Conservation (phyloP, 2,113 vertebrate genomes). For the Smithornis capensis region DNA sequence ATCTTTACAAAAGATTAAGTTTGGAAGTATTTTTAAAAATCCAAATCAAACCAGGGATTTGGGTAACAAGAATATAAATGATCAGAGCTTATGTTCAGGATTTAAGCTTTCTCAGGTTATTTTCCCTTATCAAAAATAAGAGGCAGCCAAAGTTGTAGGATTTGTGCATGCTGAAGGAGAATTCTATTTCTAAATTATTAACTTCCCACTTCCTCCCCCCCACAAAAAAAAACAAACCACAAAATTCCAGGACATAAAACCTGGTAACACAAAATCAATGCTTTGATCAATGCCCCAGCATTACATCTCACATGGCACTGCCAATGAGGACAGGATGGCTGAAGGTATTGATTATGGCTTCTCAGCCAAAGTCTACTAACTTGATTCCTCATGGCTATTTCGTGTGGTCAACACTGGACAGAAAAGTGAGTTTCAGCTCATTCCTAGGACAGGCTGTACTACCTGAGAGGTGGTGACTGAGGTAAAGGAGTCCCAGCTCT, state of each 20-base stretch:
- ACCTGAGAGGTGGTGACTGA: not conserved
- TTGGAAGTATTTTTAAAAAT: not conserved
- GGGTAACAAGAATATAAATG: not conserved
- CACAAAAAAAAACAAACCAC: not conserved
- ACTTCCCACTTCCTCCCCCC: fast-evolving
- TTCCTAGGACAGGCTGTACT: not conserved
- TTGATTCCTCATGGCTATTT: fast-evolving
- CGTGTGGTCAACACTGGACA: not conserved
- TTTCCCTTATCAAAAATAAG: not conserved
- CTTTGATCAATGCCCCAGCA: not conserved
- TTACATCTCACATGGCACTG: not conserved
- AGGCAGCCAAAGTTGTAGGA: not conserved
- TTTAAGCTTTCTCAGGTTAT: not conserved
- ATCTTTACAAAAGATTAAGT: not conserved
- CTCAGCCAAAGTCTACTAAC: not conserved
- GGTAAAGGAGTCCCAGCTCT: not conserved
- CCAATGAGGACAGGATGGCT: not conserved
- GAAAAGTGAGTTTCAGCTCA: not conserved
- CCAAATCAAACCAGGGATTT: not conserved
- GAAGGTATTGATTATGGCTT: not conserved
- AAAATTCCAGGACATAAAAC: not conserved
- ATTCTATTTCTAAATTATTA: not conserved
- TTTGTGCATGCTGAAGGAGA: not conserved
- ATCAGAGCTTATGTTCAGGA: not conserved
- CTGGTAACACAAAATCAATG: not conserved